Percentiles rank a stretch among this genome's conserved stretches.
phyloP scores from a whole-genome alignment of 2,113 vertebrate species.

The Rostratula benghalensis region DNA sequence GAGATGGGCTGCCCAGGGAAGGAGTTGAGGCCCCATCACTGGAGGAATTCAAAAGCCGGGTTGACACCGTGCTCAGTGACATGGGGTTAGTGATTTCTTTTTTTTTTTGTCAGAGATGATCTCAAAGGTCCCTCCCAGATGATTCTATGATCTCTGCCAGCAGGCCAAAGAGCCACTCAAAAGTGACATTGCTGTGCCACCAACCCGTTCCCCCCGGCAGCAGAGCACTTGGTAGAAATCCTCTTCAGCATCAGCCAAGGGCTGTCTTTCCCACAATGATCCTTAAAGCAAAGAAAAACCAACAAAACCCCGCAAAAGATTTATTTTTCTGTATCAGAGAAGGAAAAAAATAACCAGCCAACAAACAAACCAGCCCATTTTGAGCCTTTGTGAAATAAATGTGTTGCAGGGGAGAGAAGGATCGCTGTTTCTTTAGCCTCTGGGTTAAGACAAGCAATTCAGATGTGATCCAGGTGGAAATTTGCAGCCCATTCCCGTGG shows the following conservation, averaged over 20 bases:
- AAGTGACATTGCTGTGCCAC: no score
- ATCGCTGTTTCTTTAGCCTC: neutral
- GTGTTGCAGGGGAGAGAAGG: neutral
- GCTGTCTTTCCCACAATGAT: neutral
- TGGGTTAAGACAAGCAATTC: constrained; percentile 15
- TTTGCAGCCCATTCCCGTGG: neutral
- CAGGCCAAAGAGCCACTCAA: no score
- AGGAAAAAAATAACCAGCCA: neutral
- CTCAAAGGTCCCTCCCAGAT: neutral
- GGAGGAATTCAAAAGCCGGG: neutral
- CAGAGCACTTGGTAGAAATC: no score
- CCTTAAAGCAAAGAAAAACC: fast-evolving
- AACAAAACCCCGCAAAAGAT: neutral
- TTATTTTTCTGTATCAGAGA: neutral
- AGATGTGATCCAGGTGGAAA: neutral
- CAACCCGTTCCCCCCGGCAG: no score
- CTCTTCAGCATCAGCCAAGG: no score
- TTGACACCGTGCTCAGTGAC: neutral
- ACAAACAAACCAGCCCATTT: no score
- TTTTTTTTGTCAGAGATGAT: no score
- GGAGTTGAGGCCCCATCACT: neutral
- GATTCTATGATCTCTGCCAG: no score
- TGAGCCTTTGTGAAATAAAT: neutral
- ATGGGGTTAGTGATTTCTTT: no score
- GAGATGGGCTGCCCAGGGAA: neutral